Percentiles rank a stretch among this genome's conserved stretches.
These are phyloP conservation scores for Dynastes grantii DNA, from an alignment of 2,888 invertebrate species.

Conservation along the genomic window DNA sequence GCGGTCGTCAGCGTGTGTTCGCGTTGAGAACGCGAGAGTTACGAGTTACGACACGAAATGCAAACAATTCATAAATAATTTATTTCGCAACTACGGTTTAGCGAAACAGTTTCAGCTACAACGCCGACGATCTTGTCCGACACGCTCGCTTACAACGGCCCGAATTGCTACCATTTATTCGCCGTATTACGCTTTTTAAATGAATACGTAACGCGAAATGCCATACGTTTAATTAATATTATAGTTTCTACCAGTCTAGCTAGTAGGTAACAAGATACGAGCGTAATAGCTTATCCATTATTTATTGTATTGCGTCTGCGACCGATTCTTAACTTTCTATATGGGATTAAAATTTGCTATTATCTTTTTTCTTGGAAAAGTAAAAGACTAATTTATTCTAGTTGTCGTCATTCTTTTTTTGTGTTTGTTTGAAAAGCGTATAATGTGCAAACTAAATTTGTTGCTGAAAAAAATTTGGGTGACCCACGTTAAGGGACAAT, in stretches of 20 bases:
- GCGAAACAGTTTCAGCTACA: neutral
- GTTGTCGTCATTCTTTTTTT: no score
- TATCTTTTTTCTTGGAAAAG: no score
- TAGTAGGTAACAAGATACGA: no score
- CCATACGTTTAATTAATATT: constrained; percentile 29
- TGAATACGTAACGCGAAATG: constrained; percentile 20
- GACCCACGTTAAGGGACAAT: no score
- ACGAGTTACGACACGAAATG: constrained; percentile 38
- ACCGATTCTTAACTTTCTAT: no score
- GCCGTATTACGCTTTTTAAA: constrained; percentile 21
- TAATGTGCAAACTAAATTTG: no score
- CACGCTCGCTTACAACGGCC: neutral
- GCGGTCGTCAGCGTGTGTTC: neutral
- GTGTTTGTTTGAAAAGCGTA: no score
- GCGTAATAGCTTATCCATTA: no score
- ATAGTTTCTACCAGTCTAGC: constrained; percentile 1
- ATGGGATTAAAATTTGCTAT: no score
- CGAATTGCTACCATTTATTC: neutral
- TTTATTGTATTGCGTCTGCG: no score
- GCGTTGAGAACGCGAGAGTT: neutral
- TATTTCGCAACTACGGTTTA: constrained; percentile 33
- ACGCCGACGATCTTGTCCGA: neutral
- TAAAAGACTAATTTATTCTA: no score
- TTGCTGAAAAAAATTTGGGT: no score
- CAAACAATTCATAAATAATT: constrained; percentile 43